A percentile compares a stretch with the other conserved stretches of the same genome.
Conservation (phyloP, 1,140 invertebrate species). For the Steinernema khuongi region DNA sequence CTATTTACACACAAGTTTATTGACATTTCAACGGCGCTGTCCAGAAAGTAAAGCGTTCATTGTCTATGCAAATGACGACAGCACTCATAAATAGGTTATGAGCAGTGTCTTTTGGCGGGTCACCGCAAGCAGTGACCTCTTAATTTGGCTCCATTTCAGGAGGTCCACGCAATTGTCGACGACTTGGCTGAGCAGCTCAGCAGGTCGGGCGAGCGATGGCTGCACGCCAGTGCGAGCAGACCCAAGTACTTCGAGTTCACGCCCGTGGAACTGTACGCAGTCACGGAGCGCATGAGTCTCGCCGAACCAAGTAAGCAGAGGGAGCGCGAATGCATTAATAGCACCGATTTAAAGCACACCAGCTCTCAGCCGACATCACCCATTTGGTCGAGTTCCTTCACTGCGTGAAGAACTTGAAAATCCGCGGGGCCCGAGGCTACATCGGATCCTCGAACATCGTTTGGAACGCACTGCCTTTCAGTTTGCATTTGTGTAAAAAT, state of each 20-base stretch:
- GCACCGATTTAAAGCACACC: slow-evolving; percentile 16
- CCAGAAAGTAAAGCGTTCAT: neutral
- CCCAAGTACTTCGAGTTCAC: slow-evolving; percentile 47
- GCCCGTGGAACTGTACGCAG: slow-evolving; percentile 72
- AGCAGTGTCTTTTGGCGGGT: neutral
- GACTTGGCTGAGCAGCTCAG: slow-evolving; percentile 37
- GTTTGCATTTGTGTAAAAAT: slow-evolving; percentile 49
- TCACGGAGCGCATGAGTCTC: slow-evolving; percentile 77
- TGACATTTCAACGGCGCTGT: neutral
- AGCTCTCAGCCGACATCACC: slow-evolving; percentile 29
- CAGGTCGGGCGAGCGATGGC: slow-evolving; percentile 35
- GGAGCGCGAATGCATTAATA: slow-evolving; percentile 47
- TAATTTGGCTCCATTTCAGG: slow-evolving; percentile 30
- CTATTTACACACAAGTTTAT: neutral
- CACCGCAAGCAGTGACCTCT: neutral
- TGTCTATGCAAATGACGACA: slow-evolving; percentile 17
- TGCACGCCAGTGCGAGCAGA: slow-evolving; percentile 24
- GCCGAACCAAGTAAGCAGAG: slow-evolving; percentile 69
- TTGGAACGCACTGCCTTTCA: slow-evolving; percentile 78
- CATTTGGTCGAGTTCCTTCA: slow-evolving; percentile 33
- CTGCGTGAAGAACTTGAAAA: slow-evolving; percentile 65
- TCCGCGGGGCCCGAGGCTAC: slow-evolving; percentile 58
- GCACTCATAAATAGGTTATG: slow-evolving; percentile 19
- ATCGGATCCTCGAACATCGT: slow-evolving; percentile 79
- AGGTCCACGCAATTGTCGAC: slow-evolving; percentile 40